Percentiles rank a stretch among this genome's conserved stretches.
Evolutionary conservation across 2,797 vertebrate species (phyloP).

Genomic region (Phoxinus dragarum): DNA sequence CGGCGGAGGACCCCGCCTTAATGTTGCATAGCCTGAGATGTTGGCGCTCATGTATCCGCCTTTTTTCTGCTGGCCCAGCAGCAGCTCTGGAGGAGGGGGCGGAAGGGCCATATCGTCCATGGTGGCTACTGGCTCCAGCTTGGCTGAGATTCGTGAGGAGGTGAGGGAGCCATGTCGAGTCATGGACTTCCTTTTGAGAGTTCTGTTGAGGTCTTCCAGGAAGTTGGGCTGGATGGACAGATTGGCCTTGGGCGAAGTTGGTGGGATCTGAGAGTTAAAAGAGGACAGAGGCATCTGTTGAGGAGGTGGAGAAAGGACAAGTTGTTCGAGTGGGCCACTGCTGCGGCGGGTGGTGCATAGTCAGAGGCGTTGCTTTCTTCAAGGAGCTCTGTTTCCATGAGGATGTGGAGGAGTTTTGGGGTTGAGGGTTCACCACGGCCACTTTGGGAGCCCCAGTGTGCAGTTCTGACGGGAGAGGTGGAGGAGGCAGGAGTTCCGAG

Average conservation of each 20-base stretch:
- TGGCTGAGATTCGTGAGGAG: constrained; percentile 81
- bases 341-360: constrained; percentile 85
- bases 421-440: constrained; percentile 94
- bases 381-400: constrained; percentile 85
- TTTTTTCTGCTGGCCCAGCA: constrained; percentile 86
- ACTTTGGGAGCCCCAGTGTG: constrained; percentile 87
- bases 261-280: constrained; percentile 79
- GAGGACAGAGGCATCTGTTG: constrained; percentile 75
- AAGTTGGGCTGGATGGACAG: constrained; percentile 89
- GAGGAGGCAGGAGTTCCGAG: constrained; percentile 88
- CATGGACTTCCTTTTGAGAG: constrained; percentile 96
- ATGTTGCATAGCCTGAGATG: constrained; percentile 97
- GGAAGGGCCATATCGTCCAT: constrained; percentile 98
- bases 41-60: constrained; percentile 84
- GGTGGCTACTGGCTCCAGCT: constrained; percentile 89
- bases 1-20: constrained; percentile 93
- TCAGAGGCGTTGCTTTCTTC: constrained; percentile 87
- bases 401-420: constrained; percentile 78
- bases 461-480: constrained; percentile 83
- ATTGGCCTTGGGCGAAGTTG: constrained; percentile 89
- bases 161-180: constrained; percentile 92
- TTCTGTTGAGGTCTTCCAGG: constrained; percentile 97
- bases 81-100: constrained; percentile 91
- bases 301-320: constrained; percentile 70
- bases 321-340: constrained; percentile 80